Evolutionary conservation across 30 jellyfish, hydroid and myxozoan species (phyloP), one percentile per base, ranked within the genome.

Genomic region (Catostylus mosaicus): DNA sequence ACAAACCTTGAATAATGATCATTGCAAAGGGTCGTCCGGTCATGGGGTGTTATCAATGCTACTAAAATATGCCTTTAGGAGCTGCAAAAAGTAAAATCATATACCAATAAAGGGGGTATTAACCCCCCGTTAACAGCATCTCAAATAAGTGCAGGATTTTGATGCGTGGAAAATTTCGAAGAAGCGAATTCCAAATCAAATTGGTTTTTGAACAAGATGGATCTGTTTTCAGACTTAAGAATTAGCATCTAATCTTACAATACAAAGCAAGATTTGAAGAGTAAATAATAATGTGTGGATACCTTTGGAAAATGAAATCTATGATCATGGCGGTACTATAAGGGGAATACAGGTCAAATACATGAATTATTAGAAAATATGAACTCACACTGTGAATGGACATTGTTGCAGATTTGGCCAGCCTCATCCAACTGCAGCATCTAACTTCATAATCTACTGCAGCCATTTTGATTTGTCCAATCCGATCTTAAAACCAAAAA

Each of bases 231-330:
- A 74, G 85, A 74, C 85, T 24, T 51, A 30, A 37, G 85, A 31
- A 50, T 74, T 74, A 54, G 85, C 45, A 59, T 52, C 85, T 80
- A 80, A 80, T 68, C 90, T 51, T 80, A 48, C 84, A 80, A 48
- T 56, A 57, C 62, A 65, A 80, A 50, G 82, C 27, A 31, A 80
- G 90, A 54, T 80, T 80, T 80, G 65, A 27, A 56, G 77, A 51
- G 29, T 74, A 74, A 48, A 74, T 74, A 46, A 29, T 56, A 20
- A 27, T 59, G 33, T 36, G 63, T 29, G 43, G 59, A 52, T 74
- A 57, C 85, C 85, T 23, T 18, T 1, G 47, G 26, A 43, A 57
- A 67, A 38, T 12, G 75, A n/a, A 20, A 22, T 74, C n/a, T 35
- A 20, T 50, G 31, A 11, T 57, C 75, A 57, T 30, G 85, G 27